Evolutionary conservation across 1,140 invertebrate species (phyloP).

Genomic region (Ctenoplectra terminalis): DNA sequence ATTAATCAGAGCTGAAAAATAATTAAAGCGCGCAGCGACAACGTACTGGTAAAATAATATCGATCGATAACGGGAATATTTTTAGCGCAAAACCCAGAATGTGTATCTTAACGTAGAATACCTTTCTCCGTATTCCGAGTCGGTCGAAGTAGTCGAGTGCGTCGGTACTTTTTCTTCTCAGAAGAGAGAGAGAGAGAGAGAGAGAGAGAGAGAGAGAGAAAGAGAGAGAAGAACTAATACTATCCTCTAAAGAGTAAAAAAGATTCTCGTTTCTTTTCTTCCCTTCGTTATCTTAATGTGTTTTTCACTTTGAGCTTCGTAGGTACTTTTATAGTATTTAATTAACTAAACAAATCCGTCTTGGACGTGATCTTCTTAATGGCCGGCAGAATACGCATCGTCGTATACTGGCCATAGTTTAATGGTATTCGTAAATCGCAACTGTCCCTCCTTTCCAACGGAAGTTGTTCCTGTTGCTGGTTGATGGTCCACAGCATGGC

Average conservation of each 20-base stretch:
- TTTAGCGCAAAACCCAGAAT: constrained; percentile 47
- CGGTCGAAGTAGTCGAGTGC: constrained; percentile 2
- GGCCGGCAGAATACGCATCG: constrained; percentile 77
- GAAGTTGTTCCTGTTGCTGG: constrained; percentile 62
- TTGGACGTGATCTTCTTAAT: constrained; percentile 79
- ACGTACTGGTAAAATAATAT: constrained; percentile 32
- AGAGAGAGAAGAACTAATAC: not conserved
- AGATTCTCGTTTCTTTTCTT: not conserved
- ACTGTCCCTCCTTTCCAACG: constrained; percentile 69
- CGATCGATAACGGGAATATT: constrained; percentile 40
- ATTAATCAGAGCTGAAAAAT: not conserved
- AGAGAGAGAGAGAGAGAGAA: too few relatives aligned
- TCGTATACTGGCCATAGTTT: constrained; percentile 77
- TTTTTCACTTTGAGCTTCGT: not conserved
- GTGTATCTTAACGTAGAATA: constrained; percentile 24
- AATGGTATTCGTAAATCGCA: constrained; percentile 78
- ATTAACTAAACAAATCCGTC: constrained; percentile 76
- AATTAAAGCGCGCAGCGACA: not conserved
- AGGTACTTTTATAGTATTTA: not conserved
- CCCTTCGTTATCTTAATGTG: not conserved
- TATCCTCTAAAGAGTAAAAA: not conserved
- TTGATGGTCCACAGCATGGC: constrained; percentile 71
- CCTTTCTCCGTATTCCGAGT: constrained; percentile 13
- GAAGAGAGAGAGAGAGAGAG: too few relatives aligned
- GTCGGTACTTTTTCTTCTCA: not conserved